Evolutionary conservation across 2,888 invertebrate species (phyloP).

Genomic region (Eledona agricola): DNA sequence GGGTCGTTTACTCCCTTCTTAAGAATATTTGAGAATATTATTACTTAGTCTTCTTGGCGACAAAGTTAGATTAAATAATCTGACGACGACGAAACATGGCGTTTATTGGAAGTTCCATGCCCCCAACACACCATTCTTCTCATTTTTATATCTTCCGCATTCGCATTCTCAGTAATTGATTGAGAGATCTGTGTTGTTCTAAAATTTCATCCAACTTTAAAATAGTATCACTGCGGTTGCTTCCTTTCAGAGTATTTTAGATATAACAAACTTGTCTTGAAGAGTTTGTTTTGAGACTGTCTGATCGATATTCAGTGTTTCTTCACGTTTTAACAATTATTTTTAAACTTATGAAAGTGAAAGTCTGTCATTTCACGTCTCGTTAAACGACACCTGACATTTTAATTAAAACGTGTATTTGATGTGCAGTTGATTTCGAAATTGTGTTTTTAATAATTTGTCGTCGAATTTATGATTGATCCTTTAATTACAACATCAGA

Average conservation of each 20-base stretch:
- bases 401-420: constrained; percentile 24
- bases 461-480: too few species aligned
- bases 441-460: constrained; percentile 4
- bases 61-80: constrained; percentile 27
- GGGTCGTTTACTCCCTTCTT: constrained; percentile 13
- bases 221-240: constrained; percentile 8
- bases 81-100: constrained; percentile 27
- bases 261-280: constrained; percentile 5
- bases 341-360: constrained; percentile 17
- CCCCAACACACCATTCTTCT: constrained; percentile 16
- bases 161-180: constrained; percentile 13
- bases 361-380: constrained; percentile 10
- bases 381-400: constrained; percentile 25
- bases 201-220: constrained; percentile 12
- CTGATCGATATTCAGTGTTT: constrained; percentile 16
- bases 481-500: too few species aligned
- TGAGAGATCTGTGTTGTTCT: constrained; percentile 13
- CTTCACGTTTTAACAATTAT: constrained; percentile 11
- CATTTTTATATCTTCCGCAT: constrained; percentile 20
- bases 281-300: constrained; percentile 3
- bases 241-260: constrained; percentile 4
- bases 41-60: constrained; percentile 24
- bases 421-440: constrained; percentile 7
- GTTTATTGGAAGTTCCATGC: constrained; percentile 28
- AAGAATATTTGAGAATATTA: constrained; percentile 27